Conservation (phyloP, 2,113 vertebrate species). For the Psittacus erithacus region DNA sequence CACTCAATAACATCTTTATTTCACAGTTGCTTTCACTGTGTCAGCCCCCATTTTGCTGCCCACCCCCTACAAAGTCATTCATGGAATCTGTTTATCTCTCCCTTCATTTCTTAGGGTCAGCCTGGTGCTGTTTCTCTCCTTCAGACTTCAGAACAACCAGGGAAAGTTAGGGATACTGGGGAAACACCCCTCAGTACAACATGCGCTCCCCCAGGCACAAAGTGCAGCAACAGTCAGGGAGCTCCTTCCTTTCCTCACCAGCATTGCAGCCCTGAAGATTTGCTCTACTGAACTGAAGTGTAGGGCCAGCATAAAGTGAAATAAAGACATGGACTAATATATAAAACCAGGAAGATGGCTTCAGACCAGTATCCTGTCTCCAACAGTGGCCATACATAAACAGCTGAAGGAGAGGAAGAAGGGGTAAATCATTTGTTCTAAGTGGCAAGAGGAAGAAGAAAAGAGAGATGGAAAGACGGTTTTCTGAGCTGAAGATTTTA, state of each 20-base stretch:
- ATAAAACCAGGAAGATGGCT: background rate
- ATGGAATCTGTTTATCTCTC: background rate
- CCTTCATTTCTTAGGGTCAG: background rate
- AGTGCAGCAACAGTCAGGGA: background rate
- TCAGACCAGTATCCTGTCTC: background rate
- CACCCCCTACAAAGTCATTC: background rate
- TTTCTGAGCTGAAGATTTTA: background rate
- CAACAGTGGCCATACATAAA: background rate
- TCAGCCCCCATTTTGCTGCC: background rate
- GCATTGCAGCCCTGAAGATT: background rate
- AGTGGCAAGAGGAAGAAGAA: background rate
- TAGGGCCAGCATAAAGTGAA: background rate
- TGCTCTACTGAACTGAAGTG: background rate
- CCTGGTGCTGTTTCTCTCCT: background rate
- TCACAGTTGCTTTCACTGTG: background rate
- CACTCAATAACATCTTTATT: background rate
- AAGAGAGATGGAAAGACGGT: background rate
- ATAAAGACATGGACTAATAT: background rate
- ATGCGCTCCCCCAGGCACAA: background rate
- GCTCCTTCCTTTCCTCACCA: background rate
- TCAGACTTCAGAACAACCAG: background rate
- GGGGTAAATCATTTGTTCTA: background rate
- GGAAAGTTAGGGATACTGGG: fast-evolving
- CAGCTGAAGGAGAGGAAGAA: background rate
- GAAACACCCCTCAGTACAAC: background rate